Base-by-base conservation (phyloP, 2,797 vertebrate species). In the Parauchenoglanis ngamensis region DNA sequence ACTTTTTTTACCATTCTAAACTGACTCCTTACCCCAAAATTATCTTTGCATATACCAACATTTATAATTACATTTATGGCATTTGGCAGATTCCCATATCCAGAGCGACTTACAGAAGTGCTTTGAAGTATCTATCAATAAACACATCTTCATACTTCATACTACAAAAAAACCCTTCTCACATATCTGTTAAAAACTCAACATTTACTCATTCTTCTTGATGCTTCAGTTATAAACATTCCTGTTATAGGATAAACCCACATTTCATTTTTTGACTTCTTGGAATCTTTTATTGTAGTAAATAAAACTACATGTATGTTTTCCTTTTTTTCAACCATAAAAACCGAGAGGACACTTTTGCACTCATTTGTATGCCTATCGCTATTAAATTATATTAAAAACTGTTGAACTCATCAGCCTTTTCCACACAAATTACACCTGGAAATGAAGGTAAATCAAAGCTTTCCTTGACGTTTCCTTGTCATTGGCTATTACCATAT, bases 401-500 rank as follows among this genome's bases (percentile, higher is more conserved):
- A 25, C 28, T 59, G n/a, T 31, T 59, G 12, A 35, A 12, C 46
- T 59, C 19, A 40, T 3, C n/a, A 73, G 19, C 23, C 54, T 81
- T 79, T 11, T 72, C 49, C 76, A 46, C 28, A 56, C 40, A n/a
- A 44, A 86, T 35, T 77, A 77, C 8, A 35, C 12, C 54, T 67
- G 5, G 44, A 49, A 54, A 28, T 15, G 28, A 65, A 65, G 28
- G 56, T 76, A 46, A n/a, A 23, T 25, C 21, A 46, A 46, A 70
- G 15, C 35, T 67, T 67, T 67, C n/a, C n/a, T 40, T 15, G 5
- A n/a, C 7, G 5, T 21, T 85, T 49, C 5, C 35, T 70, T 25
- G 28, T 80, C 82, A 84, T 28, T 85, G n/a, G 7, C 68, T 57
- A 54, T 73, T 61, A 82, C 1, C 49, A 52, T 85, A 19, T 63